Evolutionary conservation across 2,797 vertebrate species (phyloP).

Genomic region (Tangara arthus): DNA sequence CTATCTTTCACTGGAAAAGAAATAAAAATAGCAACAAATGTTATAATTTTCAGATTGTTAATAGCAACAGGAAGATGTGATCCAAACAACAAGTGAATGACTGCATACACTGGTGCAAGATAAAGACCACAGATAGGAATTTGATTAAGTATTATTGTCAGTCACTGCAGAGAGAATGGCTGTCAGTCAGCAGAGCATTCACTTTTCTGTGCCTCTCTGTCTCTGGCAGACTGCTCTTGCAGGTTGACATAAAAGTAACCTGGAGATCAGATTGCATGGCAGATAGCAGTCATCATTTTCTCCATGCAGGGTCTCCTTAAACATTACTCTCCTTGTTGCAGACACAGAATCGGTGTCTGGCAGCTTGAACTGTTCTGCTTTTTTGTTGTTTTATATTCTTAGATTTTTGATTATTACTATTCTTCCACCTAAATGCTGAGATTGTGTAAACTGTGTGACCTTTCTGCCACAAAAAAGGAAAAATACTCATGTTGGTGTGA

Average conservation of each 20-base stretch:
- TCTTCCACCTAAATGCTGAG: not conserved
- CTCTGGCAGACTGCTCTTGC: not conserved
- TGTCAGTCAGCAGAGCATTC: not conserved
- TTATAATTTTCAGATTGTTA: conserved; percentile 66
- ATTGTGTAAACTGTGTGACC: not conserved
- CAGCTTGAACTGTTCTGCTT: not conserved
- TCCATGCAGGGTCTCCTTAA: not conserved
- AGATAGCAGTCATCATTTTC: not conserved
- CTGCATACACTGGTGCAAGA: not conserved
- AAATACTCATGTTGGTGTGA: not conserved
- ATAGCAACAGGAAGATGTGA: conserved; percentile 47
- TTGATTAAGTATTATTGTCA: conserved; percentile 51
- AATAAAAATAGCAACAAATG: conserved; percentile 69
- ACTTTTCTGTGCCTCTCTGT: not conserved
- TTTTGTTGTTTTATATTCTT: not conserved
- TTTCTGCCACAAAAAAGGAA: not conserved
- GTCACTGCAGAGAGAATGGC: not conserved
- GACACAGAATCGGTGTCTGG: not conserved
- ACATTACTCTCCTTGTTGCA: not conserved
- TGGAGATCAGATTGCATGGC: not conserved
- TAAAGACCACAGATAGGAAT: conserved; percentile 30
- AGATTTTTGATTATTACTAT: not conserved
- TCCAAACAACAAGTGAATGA: conserved; percentile 53
- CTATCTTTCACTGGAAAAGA: conserved; percentile 40
- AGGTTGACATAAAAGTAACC: conserved; percentile 19